Evolutionary conservation across 1,140 invertebrate species (phyloP).

Genomic region (Mycetomoellerius zeteki): DNA sequence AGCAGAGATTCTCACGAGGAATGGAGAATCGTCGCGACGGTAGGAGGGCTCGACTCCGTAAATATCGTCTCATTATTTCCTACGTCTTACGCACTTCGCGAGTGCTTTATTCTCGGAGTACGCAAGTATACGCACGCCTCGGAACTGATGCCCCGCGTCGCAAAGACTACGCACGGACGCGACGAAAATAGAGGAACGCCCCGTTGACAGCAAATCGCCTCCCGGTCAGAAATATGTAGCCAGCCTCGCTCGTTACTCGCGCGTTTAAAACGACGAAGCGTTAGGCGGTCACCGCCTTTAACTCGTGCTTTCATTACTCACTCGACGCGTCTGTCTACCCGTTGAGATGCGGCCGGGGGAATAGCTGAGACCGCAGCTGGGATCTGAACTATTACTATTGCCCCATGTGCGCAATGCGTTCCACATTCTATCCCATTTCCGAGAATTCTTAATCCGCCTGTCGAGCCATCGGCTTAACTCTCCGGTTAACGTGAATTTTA

Average conservation of each 20-base stretch:
- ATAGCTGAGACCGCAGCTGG: not conserved
- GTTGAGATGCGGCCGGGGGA: not conserved
- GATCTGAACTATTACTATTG: slow-evolving; percentile 25
- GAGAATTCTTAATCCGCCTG: slow-evolving; percentile 44
- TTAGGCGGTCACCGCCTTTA: slow-evolving; percentile 14
- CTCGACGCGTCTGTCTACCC: slow-evolving; percentile 3
- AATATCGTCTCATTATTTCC: slow-evolving; percentile 67
- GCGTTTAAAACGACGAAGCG: slow-evolving; percentile 19
- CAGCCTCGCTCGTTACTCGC: slow-evolving; percentile 48
- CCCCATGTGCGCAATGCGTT: not conserved
- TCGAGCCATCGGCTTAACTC: slow-evolving; percentile 1
- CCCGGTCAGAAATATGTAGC: slow-evolving; percentile 61
- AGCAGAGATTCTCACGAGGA: not conserved
- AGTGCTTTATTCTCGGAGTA: slow-evolving; percentile 71
- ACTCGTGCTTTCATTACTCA: slow-evolving; percentile 48
- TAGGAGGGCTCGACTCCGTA: slow-evolving; percentile 20
- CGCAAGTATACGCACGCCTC: not conserved
- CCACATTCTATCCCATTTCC: slow-evolving; percentile 1
- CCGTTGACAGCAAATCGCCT: slow-evolving; percentile 70
- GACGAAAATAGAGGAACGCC: slow-evolving; percentile 79
- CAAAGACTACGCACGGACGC: slow-evolving; percentile 9
- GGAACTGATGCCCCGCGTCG: not conserved
- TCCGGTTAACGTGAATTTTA: no score
- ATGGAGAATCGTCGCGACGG: not conserved
- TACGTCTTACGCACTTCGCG: slow-evolving; percentile 63